Evolutionary conservation across 2,113 vertebrate species (phyloP).

Genomic region (Sprattus sprattus): DNA sequence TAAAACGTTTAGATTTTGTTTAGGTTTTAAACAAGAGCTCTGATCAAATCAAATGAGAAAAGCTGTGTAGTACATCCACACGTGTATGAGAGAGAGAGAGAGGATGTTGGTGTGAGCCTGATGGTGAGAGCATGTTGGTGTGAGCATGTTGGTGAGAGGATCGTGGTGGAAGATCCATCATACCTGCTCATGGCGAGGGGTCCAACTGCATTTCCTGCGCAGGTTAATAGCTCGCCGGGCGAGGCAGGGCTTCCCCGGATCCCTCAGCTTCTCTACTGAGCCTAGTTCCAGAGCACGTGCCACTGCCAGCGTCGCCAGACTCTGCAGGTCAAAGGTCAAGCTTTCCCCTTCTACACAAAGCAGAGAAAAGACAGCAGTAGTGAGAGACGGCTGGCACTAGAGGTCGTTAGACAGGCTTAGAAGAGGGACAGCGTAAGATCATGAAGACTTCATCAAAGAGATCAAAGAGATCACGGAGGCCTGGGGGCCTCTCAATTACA

Average conservation of each 20-base stretch:
- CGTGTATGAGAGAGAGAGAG: no score
- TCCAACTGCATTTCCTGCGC: conserved; percentile 89
- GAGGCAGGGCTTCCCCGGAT: conserved; percentile 55
- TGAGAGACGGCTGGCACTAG: background rate
- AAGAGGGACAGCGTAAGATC: background rate
- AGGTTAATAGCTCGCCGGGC: conserved; percentile 78
- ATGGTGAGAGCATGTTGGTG: background rate
- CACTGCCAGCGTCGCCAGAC: conserved; percentile 86
- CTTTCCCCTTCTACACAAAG: conserved; percentile 75
- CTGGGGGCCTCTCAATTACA: background rate
- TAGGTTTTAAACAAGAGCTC: no score
- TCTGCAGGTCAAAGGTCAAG: conserved; percentile 86
- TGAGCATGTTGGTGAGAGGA: no score
- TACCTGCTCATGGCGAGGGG: conserved; percentile 89
- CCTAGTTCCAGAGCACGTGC: conserved; percentile 83
- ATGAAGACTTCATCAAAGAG: background rate
- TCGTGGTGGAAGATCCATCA: conserved; percentile 45
- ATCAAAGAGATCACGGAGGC: background rate
- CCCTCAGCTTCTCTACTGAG: conserved; percentile 47
- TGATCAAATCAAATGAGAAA: no score
- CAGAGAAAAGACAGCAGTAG: background rate
- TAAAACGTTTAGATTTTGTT: no score
- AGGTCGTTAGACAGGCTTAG: background rate
- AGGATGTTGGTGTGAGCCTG: no score
- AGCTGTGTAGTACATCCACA: no score